Base-by-base conservation (phyloP, 1,140 invertebrate species). In the Bombus polaris region DNA sequence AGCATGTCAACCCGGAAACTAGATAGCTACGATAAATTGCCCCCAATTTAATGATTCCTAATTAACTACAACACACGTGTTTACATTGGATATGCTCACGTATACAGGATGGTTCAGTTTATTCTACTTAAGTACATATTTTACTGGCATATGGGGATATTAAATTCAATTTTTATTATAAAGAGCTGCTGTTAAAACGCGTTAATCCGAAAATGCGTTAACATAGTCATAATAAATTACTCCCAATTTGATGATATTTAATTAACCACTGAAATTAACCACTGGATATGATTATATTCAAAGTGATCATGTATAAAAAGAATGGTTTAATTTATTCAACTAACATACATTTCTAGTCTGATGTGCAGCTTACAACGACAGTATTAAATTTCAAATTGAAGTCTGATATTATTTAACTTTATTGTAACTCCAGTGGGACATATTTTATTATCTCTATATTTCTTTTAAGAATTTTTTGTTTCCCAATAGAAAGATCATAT, bases 1-100 rank as follows among this genome's bases (percentile, higher is more conserved):
- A 39, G 35, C n/a, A 65, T 53, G 5, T 85, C 72, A 80, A 80
- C 53, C 68, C 68, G 4, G 65, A 80, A 84, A 62, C 25, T 35
- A 37, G 5, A 53, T 53, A 53, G 35, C 25, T 22, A 12, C 66
- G 68, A 53, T 73, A 72, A 79, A 72, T 79, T 35, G 18, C 0
- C 39, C 1, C 15, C 0, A 10, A 47, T 39, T 59, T 32, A 39
- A 59, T 42, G 25, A 57, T 68, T 35, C n/a, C 32, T 70, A 71
- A 84, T 78, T 84, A 57, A n/a, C 22, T 18, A 13, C 8, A 25
- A 42, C 18, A 3, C 5, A 28, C 32, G n/a, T 28, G 68, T 12
- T 39, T 13, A 12, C 37, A 35, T 70, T 70, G 10, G 3, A 39
- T 3, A 1, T 39, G 15, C 22, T 53, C 6, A 42, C 3, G 5